A percentile compares a stretch with the other conserved stretches of the same genome.
phyloP scores from a whole-genome alignment of 1,140 invertebrate genomes.

The Pemphigus obesinymphae region DNA sequence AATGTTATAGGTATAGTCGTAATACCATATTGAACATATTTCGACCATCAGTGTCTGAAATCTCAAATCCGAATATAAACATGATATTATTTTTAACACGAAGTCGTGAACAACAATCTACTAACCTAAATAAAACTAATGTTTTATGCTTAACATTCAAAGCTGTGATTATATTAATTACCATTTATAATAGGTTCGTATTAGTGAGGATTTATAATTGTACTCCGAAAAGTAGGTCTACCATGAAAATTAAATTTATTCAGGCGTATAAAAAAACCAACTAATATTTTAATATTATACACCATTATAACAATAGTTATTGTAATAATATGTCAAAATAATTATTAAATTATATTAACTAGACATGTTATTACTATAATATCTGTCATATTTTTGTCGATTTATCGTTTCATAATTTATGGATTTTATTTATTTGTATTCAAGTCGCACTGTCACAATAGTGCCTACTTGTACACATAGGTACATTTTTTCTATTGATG shows the following conservation, averaged over 20 bases:
- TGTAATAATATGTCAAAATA: background rate
- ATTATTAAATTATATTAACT: background rate
- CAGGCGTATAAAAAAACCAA: background rate
- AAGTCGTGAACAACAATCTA: constrained; percentile 1
- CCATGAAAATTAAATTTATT: constrained; percentile 27
- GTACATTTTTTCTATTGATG: no score
- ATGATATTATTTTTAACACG: no score
- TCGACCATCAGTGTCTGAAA: no score
- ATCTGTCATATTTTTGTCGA: no score
- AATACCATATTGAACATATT: no score
- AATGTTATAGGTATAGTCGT: no score
- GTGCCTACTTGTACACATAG: no score
- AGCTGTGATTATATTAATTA: background rate
- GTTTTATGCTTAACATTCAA: background rate
- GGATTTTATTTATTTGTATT: no score
- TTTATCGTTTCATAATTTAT: no score
- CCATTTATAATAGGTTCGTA: constrained; percentile 4
- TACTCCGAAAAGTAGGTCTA: constrained; percentile 23
- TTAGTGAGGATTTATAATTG: background rate
- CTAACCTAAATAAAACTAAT: background rate
- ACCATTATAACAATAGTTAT: background rate
- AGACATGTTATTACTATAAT: no score
- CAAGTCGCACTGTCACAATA: no score
- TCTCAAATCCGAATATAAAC: no score
- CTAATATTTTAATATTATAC: background rate